A percentile compares a stretch with the other conserved stretches of the same genome.
Evolutionary conservation across 2,888 invertebrate species (phyloP).

Genomic region (Drosophila mercatorum): DNA sequence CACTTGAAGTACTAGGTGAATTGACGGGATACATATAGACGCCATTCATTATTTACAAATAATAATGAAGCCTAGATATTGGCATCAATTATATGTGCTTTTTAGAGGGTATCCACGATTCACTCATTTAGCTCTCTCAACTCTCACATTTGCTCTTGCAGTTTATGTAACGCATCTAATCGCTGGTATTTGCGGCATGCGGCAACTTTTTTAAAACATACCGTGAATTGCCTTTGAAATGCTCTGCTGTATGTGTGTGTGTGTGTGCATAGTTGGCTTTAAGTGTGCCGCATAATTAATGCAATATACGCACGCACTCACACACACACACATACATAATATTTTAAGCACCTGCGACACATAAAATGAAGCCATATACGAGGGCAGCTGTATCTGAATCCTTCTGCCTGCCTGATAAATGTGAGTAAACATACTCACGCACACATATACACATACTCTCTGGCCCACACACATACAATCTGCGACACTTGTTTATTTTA

Average conservation of each 20-base stretch:
- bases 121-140: fast-evolving
- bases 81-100: background rate
- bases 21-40: too few relatives aligned
- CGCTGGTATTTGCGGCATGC: slow-evolving; percentile 58
- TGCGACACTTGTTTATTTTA: slow-evolving; percentile 71
- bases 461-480: slow-evolving; percentile 33
- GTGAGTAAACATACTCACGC: slow-evolving; percentile 38
- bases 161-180: slow-evolving; percentile 65
- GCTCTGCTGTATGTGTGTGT: slow-evolving; percentile 14
- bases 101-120: slow-evolving; percentile 15
- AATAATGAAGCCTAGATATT: too few relatives aligned
- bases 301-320: slow-evolving; percentile 48
- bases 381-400: slow-evolving; percentile 36
- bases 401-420: slow-evolving; percentile 62
- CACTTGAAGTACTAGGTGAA: too few relatives aligned
- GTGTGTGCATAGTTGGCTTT: slow-evolving; percentile 48
- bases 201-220: slow-evolving; percentile 28
- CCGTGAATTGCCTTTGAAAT: slow-evolving; percentile 34
- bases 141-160: background rate
- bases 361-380: slow-evolving; percentile 61
- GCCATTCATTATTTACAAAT: too few relatives aligned
- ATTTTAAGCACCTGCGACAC: slow-evolving; percentile 67
- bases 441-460: slow-evolving; percentile 10
- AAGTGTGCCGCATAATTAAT: slow-evolving; percentile 63
- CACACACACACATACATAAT: slow-evolving; percentile 16